Conservation (phyloP, 1,140 invertebrate genomes). For the Lineus longissimus region DNA sequence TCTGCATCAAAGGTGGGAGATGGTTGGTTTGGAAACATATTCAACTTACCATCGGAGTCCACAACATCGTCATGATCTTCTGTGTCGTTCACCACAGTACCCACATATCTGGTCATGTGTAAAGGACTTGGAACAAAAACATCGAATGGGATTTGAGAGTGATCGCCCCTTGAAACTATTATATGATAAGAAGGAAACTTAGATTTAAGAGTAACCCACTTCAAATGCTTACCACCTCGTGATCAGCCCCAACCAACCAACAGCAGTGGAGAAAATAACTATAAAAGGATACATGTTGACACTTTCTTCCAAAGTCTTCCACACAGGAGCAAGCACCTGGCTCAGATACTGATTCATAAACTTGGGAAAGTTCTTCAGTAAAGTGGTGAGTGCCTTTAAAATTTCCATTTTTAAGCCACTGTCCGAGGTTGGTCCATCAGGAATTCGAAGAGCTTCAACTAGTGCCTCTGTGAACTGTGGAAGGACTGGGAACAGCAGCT, state of each 20-base stretch:
- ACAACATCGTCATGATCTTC: constrained; percentile 57
- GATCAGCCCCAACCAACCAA: not conserved
- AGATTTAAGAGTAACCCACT: not conserved
- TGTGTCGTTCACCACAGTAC: constrained; percentile 60
- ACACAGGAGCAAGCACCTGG: constrained; percentile 67
- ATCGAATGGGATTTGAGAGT: not conserved
- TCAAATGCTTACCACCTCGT: not conserved
- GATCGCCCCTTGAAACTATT: not conserved
- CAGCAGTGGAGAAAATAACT: not conserved
- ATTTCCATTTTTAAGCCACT: constrained; percentile 70
- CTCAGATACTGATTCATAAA: constrained; percentile 64
- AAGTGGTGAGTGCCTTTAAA: constrained; percentile 64
- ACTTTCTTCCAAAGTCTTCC: constrained; percentile 68
- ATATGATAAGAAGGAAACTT: not conserved
- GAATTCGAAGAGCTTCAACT: constrained; percentile 61
- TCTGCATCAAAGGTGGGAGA: too few relatives aligned
- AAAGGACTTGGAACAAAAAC: not conserved
- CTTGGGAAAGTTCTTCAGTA: constrained; percentile 66
- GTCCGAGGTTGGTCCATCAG: constrained; percentile 62
- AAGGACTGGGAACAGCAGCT: constrained; percentile 64
- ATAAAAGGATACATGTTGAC: constrained; percentile 60
- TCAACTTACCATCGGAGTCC: constrained; percentile 56
- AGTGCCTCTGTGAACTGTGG: constrained; percentile 71
- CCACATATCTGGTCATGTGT: constrained; percentile 57
- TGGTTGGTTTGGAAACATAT: too few relatives aligned